Evolutionary conservation across 2,888 invertebrate species (phyloP).

Genomic region (Danaus chrysippus): DNA sequence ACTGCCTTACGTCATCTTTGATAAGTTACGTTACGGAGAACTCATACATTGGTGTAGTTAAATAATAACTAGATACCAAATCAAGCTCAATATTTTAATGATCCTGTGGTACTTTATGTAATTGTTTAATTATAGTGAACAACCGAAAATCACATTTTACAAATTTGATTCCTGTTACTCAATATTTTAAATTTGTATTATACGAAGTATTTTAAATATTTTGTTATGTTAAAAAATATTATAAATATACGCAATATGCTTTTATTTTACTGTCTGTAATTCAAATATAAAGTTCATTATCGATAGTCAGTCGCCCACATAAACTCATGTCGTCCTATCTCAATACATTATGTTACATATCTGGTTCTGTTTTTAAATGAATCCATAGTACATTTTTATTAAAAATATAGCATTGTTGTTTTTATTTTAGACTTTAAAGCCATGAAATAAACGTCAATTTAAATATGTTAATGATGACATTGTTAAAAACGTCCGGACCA

Average conservation of each 20-base stretch:
- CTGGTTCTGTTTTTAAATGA: constrained; percentile 49
- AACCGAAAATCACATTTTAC: too few relatives aligned
- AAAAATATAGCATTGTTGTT: constrained; percentile 12
- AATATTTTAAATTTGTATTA: too few relatives aligned
- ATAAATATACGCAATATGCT: not conserved
- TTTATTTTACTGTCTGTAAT: constrained; percentile 22
- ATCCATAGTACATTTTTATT: constrained; percentile 47
- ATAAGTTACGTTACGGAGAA: constrained; percentile 41
- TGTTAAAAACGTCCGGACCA: constrained; percentile 62
- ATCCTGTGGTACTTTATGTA: too few relatives aligned
- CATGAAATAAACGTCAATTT: constrained; percentile 23
- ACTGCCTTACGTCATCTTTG: constrained; percentile 54
- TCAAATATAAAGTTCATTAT: constrained; percentile 50
- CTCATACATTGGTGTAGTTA: constrained; percentile 1
- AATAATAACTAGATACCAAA: not conserved
- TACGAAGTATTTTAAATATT: too few relatives aligned
- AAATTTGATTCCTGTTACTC: too few relatives aligned
- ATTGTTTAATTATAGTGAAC: too few relatives aligned
- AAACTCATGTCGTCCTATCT: constrained; percentile 62
- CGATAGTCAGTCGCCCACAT: constrained; percentile 60
- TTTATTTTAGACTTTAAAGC: constrained; percentile 32
- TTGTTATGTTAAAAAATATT: not conserved
- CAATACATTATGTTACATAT: constrained; percentile 57
- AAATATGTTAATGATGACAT: constrained; percentile 40
- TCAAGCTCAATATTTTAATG: too few relatives aligned